Base-by-base conservation (phyloP, 1,140 invertebrate genomes). In the Drosophila chauvacae region DNA sequence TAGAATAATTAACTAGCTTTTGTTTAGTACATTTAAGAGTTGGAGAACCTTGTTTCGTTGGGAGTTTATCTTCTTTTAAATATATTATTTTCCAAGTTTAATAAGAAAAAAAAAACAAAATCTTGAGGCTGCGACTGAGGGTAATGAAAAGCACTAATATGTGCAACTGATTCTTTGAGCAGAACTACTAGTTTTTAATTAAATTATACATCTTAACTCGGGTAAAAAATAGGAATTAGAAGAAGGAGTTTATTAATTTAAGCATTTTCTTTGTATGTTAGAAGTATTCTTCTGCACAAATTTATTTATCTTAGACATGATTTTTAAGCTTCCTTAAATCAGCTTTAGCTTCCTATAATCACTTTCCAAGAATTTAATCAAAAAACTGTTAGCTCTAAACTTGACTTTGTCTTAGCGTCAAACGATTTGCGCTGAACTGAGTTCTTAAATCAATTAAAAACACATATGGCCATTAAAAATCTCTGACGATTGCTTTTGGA, bases 371-470 rank as follows among this genome's bases (percentile, higher is more conserved):
- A 33, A 30, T 18, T 53, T 33, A 51, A 20, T 35, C 14, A 14
- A 4, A 16, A 37, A 55, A 16, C 18, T 37, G 18, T 14, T 4
- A 23, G 2, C 13, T 37, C 0, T 23, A 6, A 23, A 16, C 33
- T 37, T 37, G 18, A 23, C 33, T 23, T 37, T 37, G 18, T 37
- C 18, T 55, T 37, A 26, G 9, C 20, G 14, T 37, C 20, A 55
- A 14, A 6, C 4, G 18, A 37, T 0, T 7, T 23, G 33, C 1
- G 14, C 5, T n/a, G 4, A 56, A 0, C 5, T 28, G 11, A 56
- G 30, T 53, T 28, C 33, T 62, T 55, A n/a, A 33, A 35, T 62
- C 65, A 48, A 48, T 47, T 63, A 64, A 47, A 35, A 28, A 18
- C n/a, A 28, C 45, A 42, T 33, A 18, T 47, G 7, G 35, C 35